Conservation (phyloP, 2,888 invertebrate genomes). For the Schizaphis graminum region DNA sequence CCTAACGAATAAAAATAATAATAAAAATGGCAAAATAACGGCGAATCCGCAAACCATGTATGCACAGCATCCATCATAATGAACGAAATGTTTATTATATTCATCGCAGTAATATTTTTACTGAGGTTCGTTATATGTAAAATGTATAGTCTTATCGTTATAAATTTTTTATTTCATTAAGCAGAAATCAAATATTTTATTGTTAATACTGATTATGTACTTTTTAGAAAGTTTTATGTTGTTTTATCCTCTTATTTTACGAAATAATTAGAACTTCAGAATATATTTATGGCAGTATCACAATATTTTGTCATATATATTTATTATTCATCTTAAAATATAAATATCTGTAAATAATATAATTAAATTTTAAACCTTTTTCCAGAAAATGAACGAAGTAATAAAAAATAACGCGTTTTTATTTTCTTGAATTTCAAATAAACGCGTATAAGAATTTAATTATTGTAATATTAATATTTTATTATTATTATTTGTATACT, state of each 20-base stretch:
- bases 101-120: neutral
- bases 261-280: neutral
- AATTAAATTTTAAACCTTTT: neutral
- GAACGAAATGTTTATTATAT: neutral
- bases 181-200: neutral
- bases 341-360: slow-evolving; percentile 1
- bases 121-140: neutral
- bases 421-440: neutral
- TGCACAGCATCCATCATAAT: neutral
- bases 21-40: neutral
- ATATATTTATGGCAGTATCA: neutral
- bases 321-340: neutral
- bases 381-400: neutral
- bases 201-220: neutral
- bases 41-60: neutral
- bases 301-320: neutral
- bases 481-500: neutral
- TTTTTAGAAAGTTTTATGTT: neutral
- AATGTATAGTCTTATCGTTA: neutral
- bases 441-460: neutral
- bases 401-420: neutral
- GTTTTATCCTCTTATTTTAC: neutral
- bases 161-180: too few species aligned
- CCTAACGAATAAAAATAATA: neutral
- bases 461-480: neutral